These are phyloP conservation scores for Rhamphomyia laevipes DNA, from an alignment of 2,888 invertebrate species.

Conservation along the genomic window DNA sequence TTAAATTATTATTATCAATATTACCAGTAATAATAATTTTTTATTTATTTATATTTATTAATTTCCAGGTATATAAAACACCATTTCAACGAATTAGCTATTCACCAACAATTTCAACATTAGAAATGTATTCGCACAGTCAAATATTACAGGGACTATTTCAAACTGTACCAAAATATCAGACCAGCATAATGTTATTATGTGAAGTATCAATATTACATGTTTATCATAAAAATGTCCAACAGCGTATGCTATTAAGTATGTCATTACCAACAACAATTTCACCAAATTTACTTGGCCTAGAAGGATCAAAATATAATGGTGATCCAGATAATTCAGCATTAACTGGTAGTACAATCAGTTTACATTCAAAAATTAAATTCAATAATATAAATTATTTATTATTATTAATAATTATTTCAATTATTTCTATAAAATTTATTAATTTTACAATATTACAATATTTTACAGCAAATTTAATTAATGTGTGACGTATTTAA, in stretches of 20 bases:
- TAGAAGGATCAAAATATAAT: constrained; percentile 35
- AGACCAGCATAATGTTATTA: constrained; percentile 31
- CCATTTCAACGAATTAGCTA: constrained; percentile 36
- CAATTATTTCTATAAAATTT: neutral
- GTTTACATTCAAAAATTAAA: neutral
- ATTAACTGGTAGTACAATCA: constrained; percentile 26
- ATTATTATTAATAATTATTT: neutral
- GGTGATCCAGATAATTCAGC: constrained; percentile 38
- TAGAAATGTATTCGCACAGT: constrained; percentile 36
- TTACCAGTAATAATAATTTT: neutral
- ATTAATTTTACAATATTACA: no score
- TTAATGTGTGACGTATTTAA: constrained; percentile 1
- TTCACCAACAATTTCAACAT: constrained; percentile 33
- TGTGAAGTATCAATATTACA: constrained; percentile 37
- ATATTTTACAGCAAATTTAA: no score
- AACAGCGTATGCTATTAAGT: constrained; percentile 32
- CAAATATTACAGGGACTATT: constrained; percentile 36
- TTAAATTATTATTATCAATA: no score
- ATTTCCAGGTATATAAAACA: constrained; percentile 34
- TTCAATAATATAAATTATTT: neutral
- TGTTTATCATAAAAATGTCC: constrained; percentile 37
- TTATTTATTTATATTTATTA: no score
- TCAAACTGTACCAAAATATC: constrained; percentile 34
- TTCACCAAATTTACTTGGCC: constrained; percentile 35
- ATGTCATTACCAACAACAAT: constrained; percentile 33